Evolutionary conservation across 2,113 vertebrate genomes (phyloP).

Genomic region (Sphaerodactylus townsendi): DNA sequence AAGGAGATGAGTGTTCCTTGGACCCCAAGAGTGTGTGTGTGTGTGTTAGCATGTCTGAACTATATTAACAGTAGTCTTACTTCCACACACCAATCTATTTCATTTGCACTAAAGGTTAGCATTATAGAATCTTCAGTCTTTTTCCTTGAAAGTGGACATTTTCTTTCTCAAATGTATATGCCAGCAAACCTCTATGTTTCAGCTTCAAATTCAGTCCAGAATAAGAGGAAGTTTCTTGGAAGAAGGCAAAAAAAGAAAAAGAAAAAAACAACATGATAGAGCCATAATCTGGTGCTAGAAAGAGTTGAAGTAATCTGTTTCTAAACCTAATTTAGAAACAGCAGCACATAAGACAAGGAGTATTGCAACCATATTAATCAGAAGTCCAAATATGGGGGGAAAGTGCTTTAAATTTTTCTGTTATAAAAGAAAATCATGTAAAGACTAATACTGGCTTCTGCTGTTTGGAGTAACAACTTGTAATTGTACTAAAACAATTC

Average conservation of each 20-base stretch:
- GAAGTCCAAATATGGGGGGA: neutral
- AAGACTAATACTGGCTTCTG: neutral
- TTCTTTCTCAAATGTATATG: neutral
- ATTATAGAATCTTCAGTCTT: neutral
- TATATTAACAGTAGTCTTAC: neutral
- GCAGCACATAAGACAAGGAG: neutral
- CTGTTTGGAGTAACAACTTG: neutral
- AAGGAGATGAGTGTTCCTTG: too few species aligned
- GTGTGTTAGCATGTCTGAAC: too few species aligned
- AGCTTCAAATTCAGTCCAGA: too few species aligned
- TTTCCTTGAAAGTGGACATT: neutral
- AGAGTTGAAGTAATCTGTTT: neutral
- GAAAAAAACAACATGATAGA: neutral
- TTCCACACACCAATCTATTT: neutral
- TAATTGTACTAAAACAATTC: neutral
- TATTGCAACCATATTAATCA: neutral
- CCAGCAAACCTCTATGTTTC: neutral
- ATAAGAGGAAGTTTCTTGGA: neutral
- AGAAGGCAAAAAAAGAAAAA: neutral
- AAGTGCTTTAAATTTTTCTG: neutral
- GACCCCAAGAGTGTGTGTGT: too few species aligned
- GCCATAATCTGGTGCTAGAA: neutral
- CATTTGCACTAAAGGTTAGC: neutral
- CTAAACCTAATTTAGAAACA: neutral
- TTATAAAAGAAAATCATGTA: too few species aligned